A percentile compares a stretch with the other conserved stretches of the same genome.
Conservation (phyloP, 2,113 vertebrate genomes). For the Hemiprocne comata region DNA sequence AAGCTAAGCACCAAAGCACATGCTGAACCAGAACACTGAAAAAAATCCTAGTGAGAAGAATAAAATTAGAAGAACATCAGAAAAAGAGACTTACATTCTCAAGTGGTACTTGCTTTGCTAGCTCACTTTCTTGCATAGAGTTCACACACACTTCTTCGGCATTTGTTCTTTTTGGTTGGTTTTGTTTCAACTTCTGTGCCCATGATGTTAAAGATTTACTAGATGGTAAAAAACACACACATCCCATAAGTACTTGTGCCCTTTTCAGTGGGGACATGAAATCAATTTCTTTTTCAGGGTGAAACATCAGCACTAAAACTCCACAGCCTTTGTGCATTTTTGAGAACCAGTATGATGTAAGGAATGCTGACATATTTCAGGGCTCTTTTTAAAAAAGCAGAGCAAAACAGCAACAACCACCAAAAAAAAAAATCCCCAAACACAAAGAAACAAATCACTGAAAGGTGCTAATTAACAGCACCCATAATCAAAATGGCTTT, state of each 20-base stretch:
- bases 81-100: conserved; percentile 62
- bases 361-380: neutral
- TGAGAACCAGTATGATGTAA: neutral
- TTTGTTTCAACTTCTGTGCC: conserved; percentile 89
- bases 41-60: neutral
- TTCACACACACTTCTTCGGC: conserved; percentile 13
- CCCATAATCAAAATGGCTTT: neutral
- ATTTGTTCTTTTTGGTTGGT: conserved; percentile 75
- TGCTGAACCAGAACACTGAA: neutral
- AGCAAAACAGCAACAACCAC: neutral
- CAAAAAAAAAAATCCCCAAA: too few species aligned
- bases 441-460: neutral
- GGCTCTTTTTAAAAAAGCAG: neutral
- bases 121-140: conserved; percentile 41
- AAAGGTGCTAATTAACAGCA: neutral
- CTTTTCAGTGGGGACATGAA: neutral
- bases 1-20: neutral
- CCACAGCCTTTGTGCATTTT: neutral
- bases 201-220: conserved; percentile 89
- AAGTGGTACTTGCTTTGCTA: neutral
- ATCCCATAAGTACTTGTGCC: neutral
- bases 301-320: neutral
- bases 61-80: neutral
- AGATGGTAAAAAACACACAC: neutral
- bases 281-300: neutral